These are phyloP conservation scores for Pomacea canaliculata DNA, from an alignment of 2,888 invertebrate genomes.

Conservation along the genomic window DNA sequence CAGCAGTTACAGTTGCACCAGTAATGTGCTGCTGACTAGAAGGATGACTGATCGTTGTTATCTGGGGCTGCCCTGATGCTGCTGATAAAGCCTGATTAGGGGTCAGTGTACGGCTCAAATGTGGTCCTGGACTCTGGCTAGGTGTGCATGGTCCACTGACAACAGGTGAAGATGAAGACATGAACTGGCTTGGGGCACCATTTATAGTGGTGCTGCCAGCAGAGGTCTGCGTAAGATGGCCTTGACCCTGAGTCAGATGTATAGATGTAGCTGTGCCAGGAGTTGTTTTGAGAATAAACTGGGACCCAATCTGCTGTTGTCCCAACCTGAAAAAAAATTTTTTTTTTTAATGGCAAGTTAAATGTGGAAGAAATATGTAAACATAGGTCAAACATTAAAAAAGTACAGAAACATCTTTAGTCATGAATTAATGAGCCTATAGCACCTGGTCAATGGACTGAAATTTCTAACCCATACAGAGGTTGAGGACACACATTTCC, in stretches of 20 bases:
- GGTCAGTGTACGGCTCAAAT: conserved; percentile 45
- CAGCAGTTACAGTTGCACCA: conserved; percentile 31
- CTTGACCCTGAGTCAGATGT: conserved; percentile 7
- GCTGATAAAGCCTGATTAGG: conserved; percentile 35
- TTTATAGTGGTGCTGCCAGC: conserved; percentile 26
- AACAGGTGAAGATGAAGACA: conserved; percentile 32
- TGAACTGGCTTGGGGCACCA: conserved; percentile 29
- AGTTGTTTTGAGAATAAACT: conserved; percentile 43
- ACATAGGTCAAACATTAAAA: too few relatives aligned
- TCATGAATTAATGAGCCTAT: too few relatives aligned
- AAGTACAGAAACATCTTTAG: too few relatives aligned
- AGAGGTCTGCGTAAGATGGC: not conserved
- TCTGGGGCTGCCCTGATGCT: conserved; percentile 1
- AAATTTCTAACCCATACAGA: too few relatives aligned
- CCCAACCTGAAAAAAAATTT: not conserved
- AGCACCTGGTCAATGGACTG: too few relatives aligned
- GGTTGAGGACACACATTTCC: too few relatives aligned
- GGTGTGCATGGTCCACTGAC: conserved; percentile 35
- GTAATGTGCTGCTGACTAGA: conserved; percentile 32
- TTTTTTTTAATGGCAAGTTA: too few relatives aligned
- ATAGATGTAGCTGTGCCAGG: conserved; percentile 37
- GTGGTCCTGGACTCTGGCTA: conserved; percentile 40
- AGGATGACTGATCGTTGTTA: too few relatives aligned
- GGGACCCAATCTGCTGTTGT: conserved; percentile 39
- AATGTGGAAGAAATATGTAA: too few relatives aligned